Conservation (phyloP, 2,113 vertebrate genomes). For the Sebastes fasciatus region DNA sequence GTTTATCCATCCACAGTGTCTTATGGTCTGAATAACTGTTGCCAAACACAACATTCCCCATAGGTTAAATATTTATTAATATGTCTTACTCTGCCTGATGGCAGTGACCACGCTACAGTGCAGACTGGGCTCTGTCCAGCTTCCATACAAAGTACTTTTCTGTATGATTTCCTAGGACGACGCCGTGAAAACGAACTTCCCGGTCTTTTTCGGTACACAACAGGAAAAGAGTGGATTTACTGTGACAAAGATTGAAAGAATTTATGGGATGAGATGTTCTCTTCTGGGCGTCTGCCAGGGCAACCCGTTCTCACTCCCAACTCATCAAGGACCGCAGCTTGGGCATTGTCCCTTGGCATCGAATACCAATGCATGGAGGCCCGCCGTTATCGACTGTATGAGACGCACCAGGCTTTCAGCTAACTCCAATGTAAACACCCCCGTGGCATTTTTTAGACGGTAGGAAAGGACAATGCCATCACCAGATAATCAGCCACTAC, state of each 20-base stretch:
- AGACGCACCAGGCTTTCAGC: too few relatives aligned
- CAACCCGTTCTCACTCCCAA: too few relatives aligned
- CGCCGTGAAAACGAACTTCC: conserved; percentile 31
- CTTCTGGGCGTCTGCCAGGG: conserved; percentile 42
- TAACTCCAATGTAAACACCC: too few relatives aligned
- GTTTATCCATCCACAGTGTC: conserved; percentile 45
- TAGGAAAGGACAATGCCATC: too few relatives aligned
- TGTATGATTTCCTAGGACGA: conserved; percentile 35
- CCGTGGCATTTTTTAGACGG: too few relatives aligned
- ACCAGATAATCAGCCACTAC: too few relatives aligned
- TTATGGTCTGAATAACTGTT: conserved; percentile 20
- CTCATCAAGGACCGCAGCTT: too few relatives aligned
- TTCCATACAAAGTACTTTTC: conserved; percentile 45
- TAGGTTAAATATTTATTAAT: conserved; percentile 51
- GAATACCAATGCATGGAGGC: too few relatives aligned
- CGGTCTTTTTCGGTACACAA: conserved; percentile 14
- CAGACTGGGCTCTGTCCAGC: conserved; percentile 10
- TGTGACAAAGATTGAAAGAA: conserved; percentile 36
- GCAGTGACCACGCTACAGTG: conserved; percentile 15
- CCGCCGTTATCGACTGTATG: too few relatives aligned
- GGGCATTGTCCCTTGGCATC: too few relatives aligned
- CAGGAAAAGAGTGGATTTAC: conserved; percentile 38
- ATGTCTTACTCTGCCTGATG: conserved; percentile 26
- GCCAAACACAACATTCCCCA: conserved; percentile 57
- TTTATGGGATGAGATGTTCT: conserved; percentile 52